Evolutionary conservation across 2,888 invertebrate species (phyloP).

Genomic region (Hypselothyrea guttata): DNA sequence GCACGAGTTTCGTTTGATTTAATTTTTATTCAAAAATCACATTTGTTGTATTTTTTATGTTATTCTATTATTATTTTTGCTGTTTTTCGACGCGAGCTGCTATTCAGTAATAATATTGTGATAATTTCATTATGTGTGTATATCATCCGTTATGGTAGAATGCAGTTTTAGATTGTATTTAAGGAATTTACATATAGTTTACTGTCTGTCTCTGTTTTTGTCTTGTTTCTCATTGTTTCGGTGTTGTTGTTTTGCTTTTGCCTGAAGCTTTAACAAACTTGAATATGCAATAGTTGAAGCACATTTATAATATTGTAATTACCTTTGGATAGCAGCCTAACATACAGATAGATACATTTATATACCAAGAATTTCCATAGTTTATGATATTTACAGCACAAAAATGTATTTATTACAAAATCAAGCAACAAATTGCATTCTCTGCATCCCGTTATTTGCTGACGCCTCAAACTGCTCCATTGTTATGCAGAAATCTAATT

Average conservation of each 20-base stretch:
- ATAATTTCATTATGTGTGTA: slow-evolving; percentile 35
- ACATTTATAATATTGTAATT: slow-evolving; percentile 39
- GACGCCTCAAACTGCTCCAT: too few species aligned
- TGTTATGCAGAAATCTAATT: too few species aligned
- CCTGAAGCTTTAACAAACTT: slow-evolving; percentile 72
- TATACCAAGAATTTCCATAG: slow-evolving; percentile 3
- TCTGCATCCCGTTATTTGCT: too few species aligned
- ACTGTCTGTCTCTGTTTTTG: slow-evolving; percentile 6
- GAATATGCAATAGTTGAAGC: slow-evolving; percentile 62
- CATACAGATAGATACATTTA: slow-evolving; percentile 29
- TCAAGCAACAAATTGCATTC: too few species aligned
- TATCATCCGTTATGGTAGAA: slow-evolving; percentile 45
- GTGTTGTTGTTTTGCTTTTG: slow-evolving; percentile 27
- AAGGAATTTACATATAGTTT: slow-evolving; percentile 60
- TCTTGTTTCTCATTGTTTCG: slow-evolving; percentile 7
- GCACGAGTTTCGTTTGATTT: slow-evolving; percentile 50
- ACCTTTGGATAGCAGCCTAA: slow-evolving; percentile 46
- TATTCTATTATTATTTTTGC: slow-evolving; percentile 19
- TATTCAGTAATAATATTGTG: slow-evolving; percentile 42
- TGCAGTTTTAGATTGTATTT: slow-evolving; percentile 36
- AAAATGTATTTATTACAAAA: too few species aligned
- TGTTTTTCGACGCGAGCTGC: slow-evolving; percentile 52
- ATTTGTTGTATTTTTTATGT: slow-evolving; percentile 62
- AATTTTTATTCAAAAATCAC: slow-evolving; percentile 78
- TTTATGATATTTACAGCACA: slow-evolving; percentile 3